A percentile compares a stretch with the other conserved stretches of the same genome.
These are phyloP conservation scores for Polyommatus iphigenia DNA, from an alignment of 2,888 invertebrate species.

Conservation along the genomic window DNA sequence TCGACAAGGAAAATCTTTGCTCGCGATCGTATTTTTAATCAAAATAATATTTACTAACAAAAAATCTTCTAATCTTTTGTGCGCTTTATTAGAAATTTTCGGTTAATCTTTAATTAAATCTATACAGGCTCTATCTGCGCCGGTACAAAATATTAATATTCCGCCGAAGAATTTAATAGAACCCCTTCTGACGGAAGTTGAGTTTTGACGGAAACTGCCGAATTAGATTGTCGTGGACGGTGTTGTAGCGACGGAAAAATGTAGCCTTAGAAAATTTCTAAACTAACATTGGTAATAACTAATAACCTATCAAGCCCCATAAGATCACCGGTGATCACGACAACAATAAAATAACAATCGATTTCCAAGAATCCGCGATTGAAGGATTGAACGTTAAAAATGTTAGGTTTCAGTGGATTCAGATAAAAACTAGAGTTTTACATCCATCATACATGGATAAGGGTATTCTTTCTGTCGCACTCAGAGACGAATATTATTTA, in stretches of 20 bases:
- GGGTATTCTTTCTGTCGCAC: no score
- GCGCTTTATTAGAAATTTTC: constrained; percentile 25
- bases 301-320: no score
- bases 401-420: no score
- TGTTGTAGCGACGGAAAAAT: not conserved
- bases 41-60: not conserved
- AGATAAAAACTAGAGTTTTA: no score
- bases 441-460: no score
- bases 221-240: not conserved
- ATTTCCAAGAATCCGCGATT: no score
- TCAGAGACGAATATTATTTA: no score
- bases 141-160: constrained; percentile 15
- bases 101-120: constrained; percentile 22
- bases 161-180: constrained; percentile 23
- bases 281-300: no score
- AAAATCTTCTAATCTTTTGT: not conserved
- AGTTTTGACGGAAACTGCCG: constrained; percentile 5
- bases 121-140: not conserved
- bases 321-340: no score
- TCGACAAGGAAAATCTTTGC: not conserved
- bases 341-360: no score
- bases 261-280: no score
- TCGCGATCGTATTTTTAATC: not conserved
- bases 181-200: constrained; percentile 5
- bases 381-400: no score